Percentiles rank a stretch among this genome's conserved stretches.
Conservation (phyloP, 2,113 vertebrate genomes). For the Athene noctua region DNA sequence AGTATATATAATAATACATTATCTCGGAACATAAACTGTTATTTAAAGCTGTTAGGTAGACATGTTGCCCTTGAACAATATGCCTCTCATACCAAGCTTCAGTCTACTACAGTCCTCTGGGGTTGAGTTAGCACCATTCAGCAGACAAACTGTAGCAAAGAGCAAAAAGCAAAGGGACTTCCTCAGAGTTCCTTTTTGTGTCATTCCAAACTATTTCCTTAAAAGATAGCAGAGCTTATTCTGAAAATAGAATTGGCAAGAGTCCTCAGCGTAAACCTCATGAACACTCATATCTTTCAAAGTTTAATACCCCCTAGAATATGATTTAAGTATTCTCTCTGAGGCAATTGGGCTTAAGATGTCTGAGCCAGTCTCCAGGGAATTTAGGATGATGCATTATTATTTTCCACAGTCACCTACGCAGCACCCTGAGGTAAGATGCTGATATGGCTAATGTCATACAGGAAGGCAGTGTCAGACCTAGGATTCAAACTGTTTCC, state of each 20-base stretch:
- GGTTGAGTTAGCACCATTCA: neutral
- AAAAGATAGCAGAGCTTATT: constrained; percentile 2
- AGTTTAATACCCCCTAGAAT: constrained; percentile 27
- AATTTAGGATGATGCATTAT: constrained; percentile 34
- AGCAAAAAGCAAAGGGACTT: neutral
- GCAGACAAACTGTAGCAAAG: neutral
- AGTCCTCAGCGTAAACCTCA: constrained; percentile 14
- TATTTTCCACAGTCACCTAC: constrained; percentile 53
- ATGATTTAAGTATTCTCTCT: constrained; percentile 21
- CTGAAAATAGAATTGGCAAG: constrained; percentile 38
- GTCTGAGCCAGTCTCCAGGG: neutral
- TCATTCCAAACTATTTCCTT: constrained; percentile 6
- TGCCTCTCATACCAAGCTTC: neutral
- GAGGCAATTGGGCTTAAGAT: neutral
- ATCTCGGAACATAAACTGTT: neutral
- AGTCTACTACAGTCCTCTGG: neutral
- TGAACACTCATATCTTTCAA: constrained; percentile 14
- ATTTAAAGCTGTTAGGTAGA: neutral
- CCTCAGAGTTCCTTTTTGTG: neutral
- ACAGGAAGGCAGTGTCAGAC: neutral
- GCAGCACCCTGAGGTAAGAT: constrained; percentile 16
- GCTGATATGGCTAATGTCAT: constrained; percentile 8
- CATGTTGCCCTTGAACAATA: neutral
- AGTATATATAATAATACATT: neutral
- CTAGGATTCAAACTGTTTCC: constrained; percentile 11